phyloP scores from a whole-genome alignment of 92 coral and sea anemone genomes.

The Palythoa grandis region DNA sequence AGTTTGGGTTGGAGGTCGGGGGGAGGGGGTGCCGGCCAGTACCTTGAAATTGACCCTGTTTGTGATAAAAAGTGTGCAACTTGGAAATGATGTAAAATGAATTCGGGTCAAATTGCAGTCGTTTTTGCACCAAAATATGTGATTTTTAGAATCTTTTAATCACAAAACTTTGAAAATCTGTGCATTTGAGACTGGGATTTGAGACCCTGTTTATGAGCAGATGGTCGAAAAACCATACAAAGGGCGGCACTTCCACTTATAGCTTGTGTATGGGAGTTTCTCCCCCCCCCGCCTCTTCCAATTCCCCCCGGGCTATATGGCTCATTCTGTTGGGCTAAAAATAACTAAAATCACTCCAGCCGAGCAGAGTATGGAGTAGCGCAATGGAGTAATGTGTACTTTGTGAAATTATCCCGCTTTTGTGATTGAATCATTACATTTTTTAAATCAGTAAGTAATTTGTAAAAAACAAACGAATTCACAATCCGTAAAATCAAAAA shows the following conservation, averaged over 20 bases:
- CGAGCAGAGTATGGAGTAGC: too few relatives aligned
- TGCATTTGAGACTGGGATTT: conserved; percentile 25
- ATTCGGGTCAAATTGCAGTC: conserved; percentile 21
- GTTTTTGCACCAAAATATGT: conserved; percentile 14
- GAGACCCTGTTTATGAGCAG: conserved; percentile 9
- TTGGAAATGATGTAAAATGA: conserved; percentile 30
- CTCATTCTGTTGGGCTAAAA: too few relatives aligned
- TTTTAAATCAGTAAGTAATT: conserved; percentile 22
- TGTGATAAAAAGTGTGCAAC: conserved; percentile 26
- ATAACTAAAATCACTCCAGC: too few relatives aligned
- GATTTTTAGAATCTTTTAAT: conserved; percentile 16
- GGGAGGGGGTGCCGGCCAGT: conserved; percentile 9
- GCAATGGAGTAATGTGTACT: too few relatives aligned
- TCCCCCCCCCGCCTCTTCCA: not conserved
- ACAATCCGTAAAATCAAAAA: conserved; percentile 12
- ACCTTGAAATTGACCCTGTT: conserved; percentile 27
- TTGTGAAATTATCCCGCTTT: too few relatives aligned
- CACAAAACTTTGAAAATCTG: conserved; percentile 32
- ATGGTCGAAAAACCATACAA: not conserved
- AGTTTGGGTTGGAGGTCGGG: too few relatives aligned
- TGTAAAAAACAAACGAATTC: conserved; percentile 25
- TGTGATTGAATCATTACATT: too few relatives aligned
- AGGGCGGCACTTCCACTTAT: conserved; percentile 17
- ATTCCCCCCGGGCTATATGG: too few relatives aligned
- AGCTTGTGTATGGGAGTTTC: conserved; percentile 20